Conservation (phyloP, 2,113 vertebrate genomes). For the Ailurus styani region DNA sequence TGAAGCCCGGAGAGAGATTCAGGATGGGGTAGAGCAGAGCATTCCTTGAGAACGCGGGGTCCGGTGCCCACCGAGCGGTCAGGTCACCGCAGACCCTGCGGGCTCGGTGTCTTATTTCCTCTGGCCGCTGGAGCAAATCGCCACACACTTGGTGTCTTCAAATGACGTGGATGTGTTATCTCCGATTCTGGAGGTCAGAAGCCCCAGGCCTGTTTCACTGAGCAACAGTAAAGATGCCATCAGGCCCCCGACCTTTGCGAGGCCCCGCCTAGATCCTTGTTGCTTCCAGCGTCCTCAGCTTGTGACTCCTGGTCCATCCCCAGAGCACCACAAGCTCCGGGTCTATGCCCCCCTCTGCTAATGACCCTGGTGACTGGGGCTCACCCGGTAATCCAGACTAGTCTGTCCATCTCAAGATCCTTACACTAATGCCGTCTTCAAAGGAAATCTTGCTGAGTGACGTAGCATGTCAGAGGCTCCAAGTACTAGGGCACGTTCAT, state of each 20-base stretch:
- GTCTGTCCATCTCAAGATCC: not conserved
- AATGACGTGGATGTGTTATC: too few species aligned
- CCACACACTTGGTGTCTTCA: not conserved
- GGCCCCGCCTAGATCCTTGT: not conserved
- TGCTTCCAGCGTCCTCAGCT: not conserved
- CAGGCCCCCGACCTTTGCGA: not conserved
- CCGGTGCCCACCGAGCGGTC: fast-evolving
- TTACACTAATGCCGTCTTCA: not conserved
- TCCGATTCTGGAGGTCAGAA: not conserved
- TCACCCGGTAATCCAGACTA: too few species aligned
- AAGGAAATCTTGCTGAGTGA: not conserved
- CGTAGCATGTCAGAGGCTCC: too few species aligned
- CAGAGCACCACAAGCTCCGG: fast-evolving
- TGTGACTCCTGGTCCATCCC: fast-evolving
- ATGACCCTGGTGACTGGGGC: not conserved
- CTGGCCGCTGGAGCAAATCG: fast-evolving
- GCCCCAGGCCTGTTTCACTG: too few species aligned
- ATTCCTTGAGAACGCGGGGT: fast-evolving
- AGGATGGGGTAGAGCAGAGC: not conserved
- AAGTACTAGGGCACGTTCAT: too few species aligned
- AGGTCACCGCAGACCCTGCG: too few species aligned
- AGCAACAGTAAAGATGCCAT: fast-evolving
- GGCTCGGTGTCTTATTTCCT: not conserved
- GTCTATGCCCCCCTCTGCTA: not conserved
- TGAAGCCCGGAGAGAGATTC: not conserved